These are phyloP conservation scores for Gila orcuttii DNA, from an alignment of 2,113 vertebrate genomes.

Conservation along the genomic window DNA sequence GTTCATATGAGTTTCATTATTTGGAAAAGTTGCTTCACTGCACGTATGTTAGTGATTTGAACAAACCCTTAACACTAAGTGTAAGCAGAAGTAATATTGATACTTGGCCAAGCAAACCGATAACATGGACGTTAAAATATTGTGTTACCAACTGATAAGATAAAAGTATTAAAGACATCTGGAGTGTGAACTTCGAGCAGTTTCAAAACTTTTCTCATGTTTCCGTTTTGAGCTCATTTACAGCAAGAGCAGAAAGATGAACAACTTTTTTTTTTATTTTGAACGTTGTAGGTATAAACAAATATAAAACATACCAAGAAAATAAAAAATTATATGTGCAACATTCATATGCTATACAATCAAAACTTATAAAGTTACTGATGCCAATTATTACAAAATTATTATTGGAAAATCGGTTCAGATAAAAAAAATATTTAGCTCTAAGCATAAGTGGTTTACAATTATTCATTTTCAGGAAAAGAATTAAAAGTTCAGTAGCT, in stretches of 20 bases:
- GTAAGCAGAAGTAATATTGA: not conserved
- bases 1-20: not conserved
- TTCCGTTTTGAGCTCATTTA: not conserved
- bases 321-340: conserved; percentile 33
- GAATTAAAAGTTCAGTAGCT: conserved; percentile 10
- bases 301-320: conserved; percentile 27
- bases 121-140: not conserved
- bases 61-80: not conserved
- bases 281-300: conserved; percentile 32
- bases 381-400: not conserved
- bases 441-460: not conserved
- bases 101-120: not conserved
- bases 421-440: not conserved
- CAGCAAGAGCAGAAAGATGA: not conserved
- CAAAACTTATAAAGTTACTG: conserved; percentile 20
- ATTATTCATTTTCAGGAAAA: not conserved
- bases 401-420: not conserved
- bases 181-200: not conserved
- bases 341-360: conserved; percentile 36
- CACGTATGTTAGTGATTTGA: not conserved
- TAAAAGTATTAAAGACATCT: not conserved
- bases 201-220: not conserved
- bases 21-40: not conserved
- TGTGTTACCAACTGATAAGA: not conserved
- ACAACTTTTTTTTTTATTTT: conserved; percentile 23